These are phyloP conservation scores for Rhegmatorhina hoffmannsi DNA, from an alignment of 2,113 vertebrate species.

Conservation along the genomic window DNA sequence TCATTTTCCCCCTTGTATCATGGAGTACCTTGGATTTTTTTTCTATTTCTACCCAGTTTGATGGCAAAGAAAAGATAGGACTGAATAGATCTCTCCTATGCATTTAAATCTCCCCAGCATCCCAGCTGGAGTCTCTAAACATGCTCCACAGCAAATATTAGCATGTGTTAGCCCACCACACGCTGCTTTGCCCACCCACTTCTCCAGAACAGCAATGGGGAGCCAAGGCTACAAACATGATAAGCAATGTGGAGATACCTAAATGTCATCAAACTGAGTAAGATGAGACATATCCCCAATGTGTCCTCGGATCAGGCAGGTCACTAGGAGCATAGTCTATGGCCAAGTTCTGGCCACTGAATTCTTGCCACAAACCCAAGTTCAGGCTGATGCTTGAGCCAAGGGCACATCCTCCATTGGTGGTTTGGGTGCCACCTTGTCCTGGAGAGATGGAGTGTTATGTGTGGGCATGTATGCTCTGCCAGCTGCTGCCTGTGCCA, in stretches of 20 bases:
- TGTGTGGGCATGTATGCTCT: background rate
- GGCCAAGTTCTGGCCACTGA: background rate
- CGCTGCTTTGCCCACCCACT: background rate
- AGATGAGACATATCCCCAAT: background rate
- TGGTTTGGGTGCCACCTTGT: background rate
- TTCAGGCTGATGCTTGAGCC: background rate
- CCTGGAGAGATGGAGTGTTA: background rate
- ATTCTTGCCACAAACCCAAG: background rate
- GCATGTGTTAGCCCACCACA: background rate
- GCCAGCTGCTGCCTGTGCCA: background rate
- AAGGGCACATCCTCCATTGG: rapidly evolving
- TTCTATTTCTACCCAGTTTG: background rate
- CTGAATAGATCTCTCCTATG: background rate
- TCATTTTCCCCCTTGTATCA: background rate
- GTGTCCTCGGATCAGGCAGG: background rate
- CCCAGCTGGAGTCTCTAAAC: background rate
- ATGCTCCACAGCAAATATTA: background rate
- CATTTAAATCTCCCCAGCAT: background rate
- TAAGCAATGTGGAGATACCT: rapidly evolving
- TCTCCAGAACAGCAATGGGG: rapidly evolving
- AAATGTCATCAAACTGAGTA: rapidly evolving
- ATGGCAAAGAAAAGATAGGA: background rate
- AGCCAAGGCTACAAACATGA: background rate
- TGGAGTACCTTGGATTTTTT: rapidly evolving
- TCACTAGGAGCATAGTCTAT: background rate